These are phyloP conservation scores for Falco columbarius DNA, from an alignment of 2,797 vertebrate genomes.

Conservation along the genomic window DNA sequence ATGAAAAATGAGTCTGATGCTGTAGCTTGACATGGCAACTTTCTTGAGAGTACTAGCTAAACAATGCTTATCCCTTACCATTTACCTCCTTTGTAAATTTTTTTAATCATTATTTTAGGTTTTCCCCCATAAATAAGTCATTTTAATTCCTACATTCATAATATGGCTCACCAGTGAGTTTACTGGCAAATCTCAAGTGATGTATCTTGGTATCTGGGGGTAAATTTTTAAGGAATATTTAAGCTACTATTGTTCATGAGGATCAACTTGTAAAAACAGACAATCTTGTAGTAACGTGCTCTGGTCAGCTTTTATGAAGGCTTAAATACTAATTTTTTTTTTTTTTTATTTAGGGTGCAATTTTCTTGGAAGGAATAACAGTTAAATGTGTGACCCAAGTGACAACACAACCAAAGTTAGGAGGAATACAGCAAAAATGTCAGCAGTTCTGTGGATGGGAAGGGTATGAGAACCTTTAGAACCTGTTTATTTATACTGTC, in stretches of 20 bases:
- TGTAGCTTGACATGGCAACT: not conserved
- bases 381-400: constrained; percentile 93
- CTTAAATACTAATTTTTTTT: not conserved
- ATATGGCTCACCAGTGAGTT: not conserved
- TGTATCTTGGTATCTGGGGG: not conserved
- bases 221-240: not conserved
- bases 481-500: not conserved
- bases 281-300: not conserved
- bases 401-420: constrained; percentile 91
- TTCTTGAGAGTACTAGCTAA: not conserved
- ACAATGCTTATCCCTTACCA: not conserved
- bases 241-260: not conserved
- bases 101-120: not conserved
- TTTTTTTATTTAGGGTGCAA: constrained; percentile 82
- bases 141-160: not conserved
- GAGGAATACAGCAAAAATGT: constrained; percentile 90
- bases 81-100: not conserved
- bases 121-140: not conserved
- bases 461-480: constrained; percentile 78
- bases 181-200: not conserved
- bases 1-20: not conserved
- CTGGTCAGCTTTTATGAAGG: not conserved
- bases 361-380: constrained; percentile 93
- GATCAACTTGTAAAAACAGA: not conserved
- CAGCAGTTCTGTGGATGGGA: constrained; percentile 96